phyloP scores from a whole-genome alignment of 2,113 vertebrate genomes.

The Pitta sordida region DNA sequence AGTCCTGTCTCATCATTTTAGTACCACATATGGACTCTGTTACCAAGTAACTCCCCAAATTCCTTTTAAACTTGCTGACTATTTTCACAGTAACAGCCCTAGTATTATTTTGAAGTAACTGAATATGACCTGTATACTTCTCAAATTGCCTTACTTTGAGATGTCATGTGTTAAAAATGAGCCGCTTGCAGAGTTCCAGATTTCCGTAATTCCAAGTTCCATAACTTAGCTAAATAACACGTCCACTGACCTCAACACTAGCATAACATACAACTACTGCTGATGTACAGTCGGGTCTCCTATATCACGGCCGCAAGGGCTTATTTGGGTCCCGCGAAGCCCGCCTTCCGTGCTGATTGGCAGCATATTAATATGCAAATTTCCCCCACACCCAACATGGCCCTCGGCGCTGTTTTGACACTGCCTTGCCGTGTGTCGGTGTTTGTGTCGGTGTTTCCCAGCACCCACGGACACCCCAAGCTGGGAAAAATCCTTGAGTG shows the following conservation, averaged over 20 bases:
- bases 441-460: too few species aligned
- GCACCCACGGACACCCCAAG: too few species aligned
- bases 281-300: too few species aligned
- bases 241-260: not conserved
- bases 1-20: not conserved
- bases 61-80: not conserved
- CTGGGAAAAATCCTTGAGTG: too few species aligned
- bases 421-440: too few species aligned
- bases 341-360: too few species aligned
- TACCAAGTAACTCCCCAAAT: not conserved
- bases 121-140: not conserved
- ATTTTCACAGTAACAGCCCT: not conserved
- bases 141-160: not conserved
- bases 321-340: too few species aligned
- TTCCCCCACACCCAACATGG: too few species aligned
- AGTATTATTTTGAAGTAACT: not conserved
- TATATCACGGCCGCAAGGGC: too few species aligned
- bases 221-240: not conserved
- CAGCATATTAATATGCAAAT: too few species aligned
- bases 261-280: not conserved
- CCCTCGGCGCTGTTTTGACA: too few species aligned
- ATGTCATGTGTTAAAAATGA: not conserved
- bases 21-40: not conserved
- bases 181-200: not conserved
- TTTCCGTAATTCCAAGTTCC: not conserved